These are phyloP conservation scores for Gandaritis pyraliata DNA, from an alignment of 2,888 invertebrate genomes.

Conservation along the genomic window DNA sequence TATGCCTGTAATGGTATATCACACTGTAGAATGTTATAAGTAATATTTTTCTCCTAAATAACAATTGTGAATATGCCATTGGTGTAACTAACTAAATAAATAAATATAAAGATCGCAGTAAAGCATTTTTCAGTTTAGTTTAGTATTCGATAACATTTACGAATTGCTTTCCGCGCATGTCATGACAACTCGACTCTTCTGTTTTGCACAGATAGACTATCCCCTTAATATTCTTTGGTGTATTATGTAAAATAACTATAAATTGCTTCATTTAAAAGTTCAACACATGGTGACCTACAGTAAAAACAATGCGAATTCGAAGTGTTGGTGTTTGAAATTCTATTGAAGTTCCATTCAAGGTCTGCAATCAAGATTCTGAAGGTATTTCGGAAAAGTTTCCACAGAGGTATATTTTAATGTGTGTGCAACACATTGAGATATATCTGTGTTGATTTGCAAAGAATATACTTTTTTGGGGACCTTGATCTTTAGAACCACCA, in stretches of 20 bases:
- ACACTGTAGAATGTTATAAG: too few relatives aligned
- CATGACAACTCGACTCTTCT: too few relatives aligned
- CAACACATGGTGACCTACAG: slow-evolving; percentile 21
- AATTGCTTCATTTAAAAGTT: slow-evolving; percentile 27
- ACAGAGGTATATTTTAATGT: slow-evolving; percentile 18
- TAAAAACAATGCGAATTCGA: slow-evolving; percentile 23
- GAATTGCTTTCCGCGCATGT: too few relatives aligned
- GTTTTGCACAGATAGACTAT: too few relatives aligned
- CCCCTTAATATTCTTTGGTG: slow-evolving; percentile 1
- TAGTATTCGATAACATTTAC: too few relatives aligned
- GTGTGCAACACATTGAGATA: neutral
- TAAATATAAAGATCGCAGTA: too few relatives aligned
- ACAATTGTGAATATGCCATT: too few relatives aligned
- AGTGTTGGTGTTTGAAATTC: slow-evolving; percentile 18
- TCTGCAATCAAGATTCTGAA: slow-evolving; percentile 15
- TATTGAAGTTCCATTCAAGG: slow-evolving; percentile 17
- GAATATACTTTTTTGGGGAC: neutral
- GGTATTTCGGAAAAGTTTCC: slow-evolving; percentile 18
- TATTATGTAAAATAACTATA: slow-evolving; percentile 10
- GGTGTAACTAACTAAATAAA: too few relatives aligned
- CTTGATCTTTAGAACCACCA: neutral
- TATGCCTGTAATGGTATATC: too few relatives aligned
- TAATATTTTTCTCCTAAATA: too few relatives aligned
- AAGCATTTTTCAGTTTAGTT: too few relatives aligned
- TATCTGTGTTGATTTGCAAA: neutral